Conservation (phyloP, 2,113 vertebrate genomes). For the Neomonachus schauinslandi region DNA sequence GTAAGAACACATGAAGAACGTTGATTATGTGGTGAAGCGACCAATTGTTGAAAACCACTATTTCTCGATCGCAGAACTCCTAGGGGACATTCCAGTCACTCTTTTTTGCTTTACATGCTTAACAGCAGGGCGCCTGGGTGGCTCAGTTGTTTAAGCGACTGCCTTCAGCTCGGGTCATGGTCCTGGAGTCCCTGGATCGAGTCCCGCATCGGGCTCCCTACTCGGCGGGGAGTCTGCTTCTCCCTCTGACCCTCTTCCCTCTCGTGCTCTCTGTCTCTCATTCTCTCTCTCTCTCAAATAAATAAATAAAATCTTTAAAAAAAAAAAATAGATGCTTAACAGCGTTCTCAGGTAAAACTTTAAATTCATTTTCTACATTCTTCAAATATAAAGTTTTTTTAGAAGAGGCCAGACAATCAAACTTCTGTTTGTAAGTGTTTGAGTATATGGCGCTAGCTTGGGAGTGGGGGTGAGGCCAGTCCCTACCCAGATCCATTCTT, state of each 20-base stretch:
- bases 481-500: background rate
- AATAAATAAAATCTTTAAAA: too few relatives aligned
- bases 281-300: too few relatives aligned
- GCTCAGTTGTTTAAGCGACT: too few relatives aligned
- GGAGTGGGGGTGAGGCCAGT: background rate
- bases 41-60: slow-evolving; percentile 49
- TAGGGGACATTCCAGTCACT: background rate
- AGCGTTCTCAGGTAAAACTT: background rate
- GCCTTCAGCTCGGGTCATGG: too few relatives aligned
- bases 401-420: background rate
- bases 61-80: slow-evolving; percentile 48
- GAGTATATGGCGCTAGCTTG: too few relatives aligned
- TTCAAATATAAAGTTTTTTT: background rate
- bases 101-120: slow-evolving; percentile 2
- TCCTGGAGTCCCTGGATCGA: too few relatives aligned
- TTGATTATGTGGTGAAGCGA: slow-evolving; percentile 65
- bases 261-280: too few relatives aligned
- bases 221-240: too few relatives aligned
- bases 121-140: too few relatives aligned
- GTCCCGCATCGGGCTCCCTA: too few relatives aligned
- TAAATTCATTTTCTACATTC: background rate
- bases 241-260: too few relatives aligned
- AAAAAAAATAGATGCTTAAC: background rate
- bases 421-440: background rate
- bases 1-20: slow-evolving; percentile 51